phyloP scores from a whole-genome alignment of 1,140 invertebrate genomes.

The Pinna nobilis region DNA sequence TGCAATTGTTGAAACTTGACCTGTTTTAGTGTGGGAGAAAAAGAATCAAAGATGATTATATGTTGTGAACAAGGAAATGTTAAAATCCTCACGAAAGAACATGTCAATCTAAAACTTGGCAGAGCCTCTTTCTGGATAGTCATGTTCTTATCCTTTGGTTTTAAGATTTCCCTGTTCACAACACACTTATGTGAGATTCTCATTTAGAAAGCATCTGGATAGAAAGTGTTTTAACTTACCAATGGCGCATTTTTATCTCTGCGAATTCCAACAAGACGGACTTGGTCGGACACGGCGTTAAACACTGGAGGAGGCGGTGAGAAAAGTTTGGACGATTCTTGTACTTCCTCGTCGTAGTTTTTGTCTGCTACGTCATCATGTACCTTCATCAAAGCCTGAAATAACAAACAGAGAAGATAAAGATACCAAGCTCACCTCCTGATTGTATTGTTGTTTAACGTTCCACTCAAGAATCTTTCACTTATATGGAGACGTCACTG shows the following conservation, averaged over 20 bases:
- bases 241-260: constrained; percentile 94
- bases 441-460: too few species aligned
- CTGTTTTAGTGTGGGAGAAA: too few species aligned
- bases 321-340: constrained; percentile 72
- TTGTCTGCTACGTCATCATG: constrained; percentile 97
- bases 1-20: too few species aligned
- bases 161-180: too few species aligned
- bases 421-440: not conserved
- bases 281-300: constrained; percentile 80
- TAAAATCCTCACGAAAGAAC: too few species aligned
- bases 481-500: too few species aligned
- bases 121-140: too few species aligned
- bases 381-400: constrained; percentile 90
- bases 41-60: too few species aligned
- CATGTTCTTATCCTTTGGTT: too few species aligned
- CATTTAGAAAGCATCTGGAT: not conserved
- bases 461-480: too few species aligned
- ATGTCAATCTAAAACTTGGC: too few species aligned
- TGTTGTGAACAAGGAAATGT: too few species aligned
- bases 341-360: constrained; percentile 91
- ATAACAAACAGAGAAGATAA: constrained; percentile 11
- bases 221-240: constrained; percentile 80
- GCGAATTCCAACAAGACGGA: constrained; percentile 97
- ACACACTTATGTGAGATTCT: not conserved
- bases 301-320: constrained; percentile 72